A percentile compares a stretch with the other conserved stretches of the same genome.
Conservation (phyloP, 2,888 invertebrate genomes). For the Oxyscelio sp. region DNA sequence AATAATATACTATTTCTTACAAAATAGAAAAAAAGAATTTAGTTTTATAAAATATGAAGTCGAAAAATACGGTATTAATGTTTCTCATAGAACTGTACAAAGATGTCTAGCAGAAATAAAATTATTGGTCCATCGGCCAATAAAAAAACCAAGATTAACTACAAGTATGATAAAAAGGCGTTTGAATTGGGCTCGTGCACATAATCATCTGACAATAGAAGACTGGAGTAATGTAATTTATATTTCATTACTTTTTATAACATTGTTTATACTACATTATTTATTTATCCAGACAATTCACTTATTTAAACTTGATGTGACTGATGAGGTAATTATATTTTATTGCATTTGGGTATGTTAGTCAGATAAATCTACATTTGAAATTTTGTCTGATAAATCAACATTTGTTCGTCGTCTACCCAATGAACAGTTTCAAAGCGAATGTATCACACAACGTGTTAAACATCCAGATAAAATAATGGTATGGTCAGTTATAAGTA, state of each 20-base stretch:
- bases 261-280: no score
- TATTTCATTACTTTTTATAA: no score
- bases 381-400: slow-evolving; percentile 9
- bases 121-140: not conserved
- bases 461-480: slow-evolving; percentile 10
- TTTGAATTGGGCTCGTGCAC: not conserved
- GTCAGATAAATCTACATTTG: slow-evolving; percentile 14
- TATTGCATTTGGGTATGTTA: slow-evolving; percentile 23
- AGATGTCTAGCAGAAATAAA: not conserved
- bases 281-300: not conserved
- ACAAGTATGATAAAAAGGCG: slow-evolving; percentile 4
- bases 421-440: slow-evolving; percentile 10
- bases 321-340: no score
- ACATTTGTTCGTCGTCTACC: not conserved
- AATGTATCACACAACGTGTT: not conserved
- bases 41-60: not conserved
- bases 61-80: not conserved
- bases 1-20: no score
- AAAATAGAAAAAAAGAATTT: not conserved
- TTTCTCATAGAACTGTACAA: not conserved
- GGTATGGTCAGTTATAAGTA: slow-evolving; percentile 15
- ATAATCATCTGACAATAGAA: slow-evolving; percentile 9
- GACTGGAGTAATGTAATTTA: slow-evolving; percentile 23
- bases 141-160: slow-evolving; percentile 15
- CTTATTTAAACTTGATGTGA: not conserved